phyloP scores from a whole-genome alignment of 2,797 vertebrate genomes.

The Aplochiton taeniatus region DNA sequence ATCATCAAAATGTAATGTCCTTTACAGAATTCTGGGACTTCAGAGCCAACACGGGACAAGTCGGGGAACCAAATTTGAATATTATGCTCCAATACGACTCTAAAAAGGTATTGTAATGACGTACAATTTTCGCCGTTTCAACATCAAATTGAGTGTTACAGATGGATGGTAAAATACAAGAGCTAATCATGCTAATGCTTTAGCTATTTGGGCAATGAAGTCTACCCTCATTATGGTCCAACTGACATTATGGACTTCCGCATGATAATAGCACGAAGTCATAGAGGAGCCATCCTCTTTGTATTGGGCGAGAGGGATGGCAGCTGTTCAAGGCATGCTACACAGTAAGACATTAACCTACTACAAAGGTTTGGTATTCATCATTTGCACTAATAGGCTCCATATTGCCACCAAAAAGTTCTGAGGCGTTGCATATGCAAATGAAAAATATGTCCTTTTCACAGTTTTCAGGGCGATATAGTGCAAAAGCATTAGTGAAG shows the following conservation, averaged over 20 bases:
- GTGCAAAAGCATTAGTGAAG: slow-evolving; percentile 46
- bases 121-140: slow-evolving; percentile 50
- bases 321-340: slow-evolving; percentile 43
- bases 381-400: slow-evolving; percentile 55
- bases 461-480: slow-evolving; percentile 54
- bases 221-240: slow-evolving; percentile 59
- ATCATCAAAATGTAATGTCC: slow-evolving; percentile 19
- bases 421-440: slow-evolving; percentile 56
- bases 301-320: slow-evolving; percentile 24
- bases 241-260: slow-evolving; percentile 51
- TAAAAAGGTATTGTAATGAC: slow-evolving; percentile 27
- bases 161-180: slow-evolving; percentile 56
- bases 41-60: slow-evolving; percentile 26
- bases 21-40: slow-evolving; percentile 21
- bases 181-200: slow-evolving; percentile 58
- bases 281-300: slow-evolving; percentile 42
- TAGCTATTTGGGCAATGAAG: slow-evolving; percentile 62
- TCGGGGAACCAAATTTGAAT: slow-evolving; percentile 18
- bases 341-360: slow-evolving; percentile 57
- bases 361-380: slow-evolving; percentile 62
- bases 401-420: slow-evolving; percentile 53
- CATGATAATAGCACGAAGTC: slow-evolving; percentile 51
- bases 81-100: not conserved
- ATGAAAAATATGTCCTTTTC: slow-evolving; percentile 53
- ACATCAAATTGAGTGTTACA: slow-evolving; percentile 61